Evolutionary conservation across 2,888 invertebrate genomes (phyloP).

Genomic region (Tridacna gigas): DNA sequence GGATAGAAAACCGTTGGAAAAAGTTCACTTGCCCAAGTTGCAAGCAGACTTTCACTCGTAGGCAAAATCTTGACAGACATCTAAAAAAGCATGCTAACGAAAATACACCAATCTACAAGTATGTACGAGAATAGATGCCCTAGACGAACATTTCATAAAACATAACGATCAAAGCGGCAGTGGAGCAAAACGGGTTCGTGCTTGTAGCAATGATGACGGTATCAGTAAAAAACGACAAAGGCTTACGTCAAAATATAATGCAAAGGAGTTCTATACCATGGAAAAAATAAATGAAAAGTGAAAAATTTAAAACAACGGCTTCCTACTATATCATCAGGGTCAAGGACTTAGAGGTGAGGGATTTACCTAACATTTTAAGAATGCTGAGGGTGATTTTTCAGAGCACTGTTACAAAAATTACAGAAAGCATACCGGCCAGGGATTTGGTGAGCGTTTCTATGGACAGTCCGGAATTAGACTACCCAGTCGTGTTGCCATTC

Average conservation of each 20-base stretch:
- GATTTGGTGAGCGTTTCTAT: slow-evolving; percentile 52
- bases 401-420: slow-evolving; percentile 20
- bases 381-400: slow-evolving; percentile 30
- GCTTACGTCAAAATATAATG: too few species aligned
- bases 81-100: slow-evolving; percentile 19
- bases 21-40: too few species aligned
- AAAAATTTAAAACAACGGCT: slow-evolving; percentile 35
- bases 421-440: slow-evolving; percentile 30
- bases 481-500: slow-evolving; percentile 47
- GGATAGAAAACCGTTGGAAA: not conserved
- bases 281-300: slow-evolving; percentile 32
- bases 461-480: slow-evolving; percentile 54
- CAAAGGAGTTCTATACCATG: slow-evolving; percentile 7
- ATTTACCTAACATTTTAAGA: slow-evolving; percentile 33
- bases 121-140: too few species aligned
- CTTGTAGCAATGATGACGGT: slow-evolving; percentile 4
- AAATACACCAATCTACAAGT: slow-evolving; percentile 15
- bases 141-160: too few species aligned
- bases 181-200: not conserved
- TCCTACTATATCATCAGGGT: slow-evolving; percentile 27
- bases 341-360: slow-evolving; percentile 29
- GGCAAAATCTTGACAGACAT: slow-evolving; percentile 61
- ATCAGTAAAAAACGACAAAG: slow-evolving; percentile 48
- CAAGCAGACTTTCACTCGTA: not conserved
- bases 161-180: slow-evolving; percentile 18